Base-by-base conservation (phyloP, 2,888 invertebrate species). In the Tridacna crocea region DNA sequence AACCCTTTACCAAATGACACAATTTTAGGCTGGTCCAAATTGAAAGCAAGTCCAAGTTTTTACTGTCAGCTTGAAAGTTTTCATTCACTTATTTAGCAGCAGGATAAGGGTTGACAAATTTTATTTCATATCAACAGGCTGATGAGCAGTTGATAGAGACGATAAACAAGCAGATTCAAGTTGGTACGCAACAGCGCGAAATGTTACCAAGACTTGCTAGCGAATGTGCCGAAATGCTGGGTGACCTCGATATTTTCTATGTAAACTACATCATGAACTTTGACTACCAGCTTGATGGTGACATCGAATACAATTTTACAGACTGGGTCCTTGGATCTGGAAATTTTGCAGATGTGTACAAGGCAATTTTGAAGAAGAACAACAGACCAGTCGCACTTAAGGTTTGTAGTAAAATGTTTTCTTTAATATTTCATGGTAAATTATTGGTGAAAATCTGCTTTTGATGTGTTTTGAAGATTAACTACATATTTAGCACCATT, bases 181-280 rank as follows among this genome's bases (percentile, higher is more conserved):
- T 84, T 19, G 83, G 79, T 8, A 82, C 88, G 66, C 48, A 46
- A 17, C 55, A 76, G 26, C 73, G 74, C 13, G 68, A 80, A 51
- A 78, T 68, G 36, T 76, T 82, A 12, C 86, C 87, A 11, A 76
- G 75, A 47, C 73, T 84, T 0, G 65, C 76, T 0, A 61, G 75
- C 0, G 60, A 75, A 6, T 82, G 83, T 60, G 47, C 76, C 15
- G 47, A 76, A 12, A 77, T 88, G 12, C 88, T 88, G 63, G 89
- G 87, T 8, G 63, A 80, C n/a, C 87, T 93, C 8, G 92, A 92
- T 78, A 86, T 91, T 74, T 89, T 92, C 78, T 93, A 85, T 75
- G 88, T 90, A 0, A 88, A 87, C 72, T 74, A 89, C 10, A 83
- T 92, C 19, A 90, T 92, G 88, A 81, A 77, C 46, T 90, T 89